These are phyloP conservation scores for Leptonema lineaticorne DNA, from an alignment of 1,140 invertebrate genomes.

Conservation along the genomic window DNA sequence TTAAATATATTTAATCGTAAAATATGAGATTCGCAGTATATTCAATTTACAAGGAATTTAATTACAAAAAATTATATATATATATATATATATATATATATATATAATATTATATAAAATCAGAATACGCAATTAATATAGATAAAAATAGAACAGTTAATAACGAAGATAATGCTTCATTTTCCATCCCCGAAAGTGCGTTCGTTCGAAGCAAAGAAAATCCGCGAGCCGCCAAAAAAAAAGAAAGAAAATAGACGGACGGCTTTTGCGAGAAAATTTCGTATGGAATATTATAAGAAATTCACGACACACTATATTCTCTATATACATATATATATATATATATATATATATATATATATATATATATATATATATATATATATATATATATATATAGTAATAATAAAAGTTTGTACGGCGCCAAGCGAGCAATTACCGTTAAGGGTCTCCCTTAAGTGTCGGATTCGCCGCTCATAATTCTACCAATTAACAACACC, in stretches of 20 bases:
- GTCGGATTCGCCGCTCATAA: conserved; percentile 1
- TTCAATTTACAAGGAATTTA: too few relatives aligned
- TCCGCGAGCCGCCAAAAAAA: background rate
- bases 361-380: background rate
- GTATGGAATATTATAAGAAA: too few relatives aligned
- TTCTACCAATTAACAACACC: conserved; percentile 8
- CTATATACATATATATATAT: background rate
- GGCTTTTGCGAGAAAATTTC: too few relatives aligned
- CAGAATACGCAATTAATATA: background rate
- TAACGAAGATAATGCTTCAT: background rate
- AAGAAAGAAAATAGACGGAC: background rate
- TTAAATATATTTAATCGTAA: too few relatives aligned
- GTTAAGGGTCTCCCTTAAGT: background rate
- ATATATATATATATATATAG: background rate
- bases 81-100: background rate
- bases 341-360: background rate
- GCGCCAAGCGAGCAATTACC: background rate
- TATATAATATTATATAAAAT: background rate
- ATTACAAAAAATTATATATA: background rate
- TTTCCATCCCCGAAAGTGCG: background rate
- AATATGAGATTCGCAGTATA: too few relatives aligned
- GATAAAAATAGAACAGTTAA: background rate
- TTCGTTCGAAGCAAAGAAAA: background rate
- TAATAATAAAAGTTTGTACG: background rate
- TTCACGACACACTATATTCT: too few relatives aligned